Percentiles rank a stretch among this genome's conserved stretches.
Conservation (phyloP, 2,797 vertebrate genomes). For the Synaphobranchus kaupii region DNA sequence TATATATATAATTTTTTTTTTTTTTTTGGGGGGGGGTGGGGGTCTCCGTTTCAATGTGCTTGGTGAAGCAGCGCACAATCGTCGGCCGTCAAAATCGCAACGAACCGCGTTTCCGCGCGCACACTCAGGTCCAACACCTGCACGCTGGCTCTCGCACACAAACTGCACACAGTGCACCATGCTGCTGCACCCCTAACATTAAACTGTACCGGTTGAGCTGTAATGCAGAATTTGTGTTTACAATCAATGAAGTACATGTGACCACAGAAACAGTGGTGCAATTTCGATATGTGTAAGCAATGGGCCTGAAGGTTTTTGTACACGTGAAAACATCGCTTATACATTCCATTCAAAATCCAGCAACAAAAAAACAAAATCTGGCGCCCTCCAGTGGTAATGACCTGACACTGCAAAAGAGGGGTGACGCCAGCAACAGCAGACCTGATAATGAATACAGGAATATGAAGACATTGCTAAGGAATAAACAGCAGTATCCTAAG, state of each 20-base stretch:
- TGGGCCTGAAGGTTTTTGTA: constrained; percentile 16
- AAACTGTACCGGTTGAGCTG: not conserved
- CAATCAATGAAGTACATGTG: constrained; percentile 25
- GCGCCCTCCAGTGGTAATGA: constrained; percentile 55
- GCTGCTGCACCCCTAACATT: not conserved
- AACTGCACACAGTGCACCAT: not conserved
- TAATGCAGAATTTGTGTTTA: not conserved
- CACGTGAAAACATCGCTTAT: constrained; percentile 23
- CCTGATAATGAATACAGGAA: not conserved
- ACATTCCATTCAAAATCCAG: constrained; percentile 1
- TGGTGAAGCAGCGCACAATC: not conserved
- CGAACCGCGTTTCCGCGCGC: not conserved
- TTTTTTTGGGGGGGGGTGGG: too few relatives aligned
- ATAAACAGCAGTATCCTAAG: not conserved
- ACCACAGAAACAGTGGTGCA: not conserved
- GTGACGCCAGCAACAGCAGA: not conserved
- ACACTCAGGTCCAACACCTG: constrained; percentile 31
- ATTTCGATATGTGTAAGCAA: not conserved
- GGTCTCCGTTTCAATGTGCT: not conserved
- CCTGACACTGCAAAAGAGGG: constrained; percentile 34
- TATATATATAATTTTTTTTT: too few relatives aligned
- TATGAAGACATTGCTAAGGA: not conserved
- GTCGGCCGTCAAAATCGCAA: not conserved
- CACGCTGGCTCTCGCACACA: not conserved
- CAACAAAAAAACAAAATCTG: constrained; percentile 29